Percentiles rank a stretch among this genome's conserved stretches.
These are phyloP conservation scores for Muntiacus muntjak DNA, from an alignment of 2,113 vertebrate species.

Conservation along the genomic window DNA sequence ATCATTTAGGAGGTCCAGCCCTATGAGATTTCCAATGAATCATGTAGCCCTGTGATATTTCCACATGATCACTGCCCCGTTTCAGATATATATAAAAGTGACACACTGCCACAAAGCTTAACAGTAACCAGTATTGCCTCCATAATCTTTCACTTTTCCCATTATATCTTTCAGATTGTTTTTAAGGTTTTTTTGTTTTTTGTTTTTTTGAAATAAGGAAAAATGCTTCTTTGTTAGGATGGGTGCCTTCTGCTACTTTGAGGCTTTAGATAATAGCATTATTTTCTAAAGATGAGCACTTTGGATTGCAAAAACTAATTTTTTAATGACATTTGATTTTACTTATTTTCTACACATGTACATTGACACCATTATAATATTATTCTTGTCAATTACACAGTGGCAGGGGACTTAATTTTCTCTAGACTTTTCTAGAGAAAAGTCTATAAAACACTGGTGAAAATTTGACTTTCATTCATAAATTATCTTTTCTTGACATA, in stretches of 20 bases:
- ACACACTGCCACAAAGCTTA: neutral
- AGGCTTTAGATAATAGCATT: neutral
- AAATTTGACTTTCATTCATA: neutral
- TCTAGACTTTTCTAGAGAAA: neutral
- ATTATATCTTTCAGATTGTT: neutral
- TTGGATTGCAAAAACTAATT: neutral
- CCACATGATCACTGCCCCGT: neutral
- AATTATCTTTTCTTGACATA: neutral
- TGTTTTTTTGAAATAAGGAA: neutral
- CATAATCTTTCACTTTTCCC: neutral
- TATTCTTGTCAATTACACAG: neutral
- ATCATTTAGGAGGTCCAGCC: neutral
- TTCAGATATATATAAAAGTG: neutral
- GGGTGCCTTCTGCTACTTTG: neutral
- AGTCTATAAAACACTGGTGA: neutral
- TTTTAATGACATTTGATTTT: neutral
- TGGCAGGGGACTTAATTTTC: neutral
- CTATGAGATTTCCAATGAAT: neutral
- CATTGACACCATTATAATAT: neutral
- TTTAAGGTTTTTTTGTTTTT: neutral
- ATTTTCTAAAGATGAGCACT: constrained; percentile 16
- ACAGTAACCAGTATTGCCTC: neutral
- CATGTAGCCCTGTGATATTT: neutral
- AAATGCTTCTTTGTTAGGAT: neutral
- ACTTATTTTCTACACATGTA: neutral